Conservation (phyloP, 1,140 invertebrate genomes). For the Ips nitidus region DNA sequence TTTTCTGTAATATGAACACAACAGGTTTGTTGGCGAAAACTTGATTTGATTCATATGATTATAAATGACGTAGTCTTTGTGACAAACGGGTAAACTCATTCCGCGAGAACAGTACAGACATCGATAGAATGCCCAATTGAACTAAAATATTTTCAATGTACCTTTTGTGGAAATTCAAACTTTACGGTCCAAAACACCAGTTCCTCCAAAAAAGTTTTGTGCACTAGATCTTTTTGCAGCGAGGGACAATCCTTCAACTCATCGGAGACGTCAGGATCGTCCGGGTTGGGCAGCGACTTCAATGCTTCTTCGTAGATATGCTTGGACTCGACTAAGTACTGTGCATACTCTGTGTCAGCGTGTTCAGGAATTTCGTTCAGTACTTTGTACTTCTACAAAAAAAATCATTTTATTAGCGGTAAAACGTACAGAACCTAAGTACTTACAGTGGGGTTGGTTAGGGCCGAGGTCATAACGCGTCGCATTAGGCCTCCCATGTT, state of each 20-base stretch:
- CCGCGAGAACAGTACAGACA: no score
- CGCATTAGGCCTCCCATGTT: slow-evolving; percentile 95
- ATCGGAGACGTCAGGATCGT: slow-evolving; percentile 72
- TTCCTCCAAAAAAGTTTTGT: slow-evolving; percentile 91
- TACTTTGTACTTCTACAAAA: slow-evolving; percentile 59
- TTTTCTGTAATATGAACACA: no score
- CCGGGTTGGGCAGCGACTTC: slow-evolving; percentile 72
- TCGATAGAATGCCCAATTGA: no score
- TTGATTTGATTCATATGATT: no score
- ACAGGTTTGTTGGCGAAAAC: no score
- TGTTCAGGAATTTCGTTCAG: slow-evolving; percentile 62
- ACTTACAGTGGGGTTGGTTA: slow-evolving; percentile 76
- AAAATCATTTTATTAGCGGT: neutral
- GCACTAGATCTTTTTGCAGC: slow-evolving; percentile 74
- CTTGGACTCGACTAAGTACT: slow-evolving; percentile 73
- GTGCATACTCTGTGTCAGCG: slow-evolving; percentile 65
- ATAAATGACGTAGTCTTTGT: no score
- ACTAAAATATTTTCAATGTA: neutral
- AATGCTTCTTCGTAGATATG: slow-evolving; percentile 79
- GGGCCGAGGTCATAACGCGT: slow-evolving; percentile 83
- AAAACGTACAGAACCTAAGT: neutral
- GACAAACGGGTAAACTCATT: no score
- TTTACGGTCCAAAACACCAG: slow-evolving; percentile 97
- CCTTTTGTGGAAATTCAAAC: slow-evolving; percentile 95
- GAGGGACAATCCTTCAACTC: slow-evolving; percentile 79